These are phyloP conservation scores for Agrilus biguttatus DNA, from an alignment of 2,888 invertebrate genomes.

Conservation along the genomic window DNA sequence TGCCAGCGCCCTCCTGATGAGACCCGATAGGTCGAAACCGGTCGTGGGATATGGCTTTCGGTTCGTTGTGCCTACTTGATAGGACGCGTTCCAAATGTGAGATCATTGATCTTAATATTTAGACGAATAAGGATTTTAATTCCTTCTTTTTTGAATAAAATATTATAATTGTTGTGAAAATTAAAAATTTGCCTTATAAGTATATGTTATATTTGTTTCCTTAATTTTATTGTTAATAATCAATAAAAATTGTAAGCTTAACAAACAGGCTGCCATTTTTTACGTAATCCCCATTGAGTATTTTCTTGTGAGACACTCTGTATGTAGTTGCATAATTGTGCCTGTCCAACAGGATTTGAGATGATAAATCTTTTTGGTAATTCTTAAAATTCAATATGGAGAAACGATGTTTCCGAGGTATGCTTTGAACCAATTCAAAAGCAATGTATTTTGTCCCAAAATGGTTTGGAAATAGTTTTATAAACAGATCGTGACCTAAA, in stretches of 20 bases:
- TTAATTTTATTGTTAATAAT: too few species aligned
- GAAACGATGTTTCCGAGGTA: conserved; percentile 25
- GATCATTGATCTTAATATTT: too few species aligned
- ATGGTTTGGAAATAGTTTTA: conserved; percentile 21
- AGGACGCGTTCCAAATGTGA: too few species aligned
- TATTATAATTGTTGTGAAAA: too few species aligned
- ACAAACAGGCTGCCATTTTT: conserved; percentile 34
- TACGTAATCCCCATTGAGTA: conserved; percentile 32
- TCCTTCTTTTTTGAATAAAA: too few species aligned
- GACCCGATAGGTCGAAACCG: too few species aligned
- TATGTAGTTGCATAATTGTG: conserved; percentile 15
- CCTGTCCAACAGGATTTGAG: conserved; percentile 17
- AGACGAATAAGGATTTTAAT: too few species aligned
- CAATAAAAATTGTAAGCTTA: conserved; percentile 26
- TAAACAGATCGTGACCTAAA: conserved; percentile 20
- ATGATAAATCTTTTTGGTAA: conserved; percentile 14
- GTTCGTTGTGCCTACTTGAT: too few species aligned
- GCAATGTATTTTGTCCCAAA: conserved; percentile 15
- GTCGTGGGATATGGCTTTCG: too few species aligned
- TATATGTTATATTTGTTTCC: too few species aligned
- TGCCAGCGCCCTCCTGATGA: too few species aligned
- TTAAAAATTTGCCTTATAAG: too few species aligned
- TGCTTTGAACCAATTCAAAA: conserved; percentile 16
- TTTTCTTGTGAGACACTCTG: conserved; percentile 34
- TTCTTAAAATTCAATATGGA: conserved; percentile 17